Percentiles rank a stretch among this genome's conserved stretches.
Evolutionary conservation across 2,888 invertebrate species (phyloP).

Genomic region (Merodon equestris): DNA sequence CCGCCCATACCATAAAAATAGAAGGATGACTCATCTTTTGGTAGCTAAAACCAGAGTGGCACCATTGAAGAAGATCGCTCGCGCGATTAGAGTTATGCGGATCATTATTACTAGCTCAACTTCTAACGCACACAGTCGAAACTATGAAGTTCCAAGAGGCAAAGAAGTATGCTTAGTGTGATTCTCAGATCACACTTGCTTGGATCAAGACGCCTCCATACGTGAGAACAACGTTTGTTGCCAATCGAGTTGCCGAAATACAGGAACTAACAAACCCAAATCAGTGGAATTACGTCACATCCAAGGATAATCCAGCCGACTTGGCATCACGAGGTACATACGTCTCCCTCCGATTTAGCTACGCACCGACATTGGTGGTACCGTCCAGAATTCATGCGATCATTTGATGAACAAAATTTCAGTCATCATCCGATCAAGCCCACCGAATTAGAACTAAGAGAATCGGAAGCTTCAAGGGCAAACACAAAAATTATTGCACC

Average conservation of each 20-base stretch:
- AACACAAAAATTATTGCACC: too few relatives aligned
- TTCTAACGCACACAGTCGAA: constrained; percentile 7
- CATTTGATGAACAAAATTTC: too few relatives aligned
- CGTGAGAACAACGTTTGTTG: too few relatives aligned
- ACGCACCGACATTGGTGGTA: too few relatives aligned
- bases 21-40: neutral
- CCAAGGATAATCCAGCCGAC: neutral
- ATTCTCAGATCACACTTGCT: constrained; percentile 12
- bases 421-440: too few relatives aligned
- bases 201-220: constrained; percentile 7
- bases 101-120: constrained; percentile 1
- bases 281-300: neutral
- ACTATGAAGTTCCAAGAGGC: constrained; percentile 4
- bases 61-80: constrained; percentile 10
- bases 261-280: constrained; percentile 6
- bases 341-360: too few relatives aligned
- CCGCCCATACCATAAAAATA: neutral
- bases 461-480: too few relatives aligned
- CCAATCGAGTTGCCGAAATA: constrained; percentile 8
- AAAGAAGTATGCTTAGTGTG: constrained; percentile 1
- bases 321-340: too few relatives aligned
- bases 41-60: constrained; percentile 10
- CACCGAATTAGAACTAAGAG: too few relatives aligned
- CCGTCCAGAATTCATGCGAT: too few relatives aligned
- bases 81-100: constrained; percentile 15